Evolutionary conservation across 2,888 invertebrate species (phyloP).

Genomic region (Scaptomyza flava): DNA sequence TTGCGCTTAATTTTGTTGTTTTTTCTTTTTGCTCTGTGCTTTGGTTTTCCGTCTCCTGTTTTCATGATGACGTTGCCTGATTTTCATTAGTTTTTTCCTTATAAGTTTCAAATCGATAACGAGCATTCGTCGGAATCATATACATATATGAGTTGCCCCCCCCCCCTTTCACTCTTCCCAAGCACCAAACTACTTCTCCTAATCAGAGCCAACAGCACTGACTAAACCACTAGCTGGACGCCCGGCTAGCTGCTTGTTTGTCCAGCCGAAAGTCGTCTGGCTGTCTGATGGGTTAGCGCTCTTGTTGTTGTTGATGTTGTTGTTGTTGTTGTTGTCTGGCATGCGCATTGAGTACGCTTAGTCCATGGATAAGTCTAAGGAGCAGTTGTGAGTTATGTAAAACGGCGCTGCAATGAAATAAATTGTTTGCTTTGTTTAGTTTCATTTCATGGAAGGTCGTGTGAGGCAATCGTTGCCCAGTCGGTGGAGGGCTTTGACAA

Average conservation of each 20-base stretch:
- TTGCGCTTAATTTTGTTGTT: slow-evolving; percentile 38
- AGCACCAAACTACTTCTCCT: slow-evolving; percentile 15
- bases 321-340: slow-evolving; percentile 56
- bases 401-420: slow-evolving; percentile 73
- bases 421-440: slow-evolving; percentile 70
- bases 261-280: slow-evolving; percentile 2
- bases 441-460: slow-evolving; percentile 34
- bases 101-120: slow-evolving; percentile 81
- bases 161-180: slow-evolving; percentile 10
- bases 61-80: slow-evolving; percentile 76
- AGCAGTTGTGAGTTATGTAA: slow-evolving; percentile 79
- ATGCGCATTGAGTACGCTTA: slow-evolving; percentile 74
- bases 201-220: slow-evolving; percentile 22
- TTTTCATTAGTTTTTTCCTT: slow-evolving; percentile 81
- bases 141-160: slow-evolving; percentile 76
- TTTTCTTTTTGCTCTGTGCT: slow-evolving; percentile 27
- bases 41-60: slow-evolving; percentile 61
- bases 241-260: slow-evolving; percentile 13
- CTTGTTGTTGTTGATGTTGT: not conserved
- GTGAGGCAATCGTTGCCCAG: not conserved
- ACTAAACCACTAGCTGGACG: slow-evolving; percentile 19
- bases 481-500: slow-evolving; percentile 33
- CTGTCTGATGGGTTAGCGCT: slow-evolving; percentile 3
- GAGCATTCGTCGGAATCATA: slow-evolving; percentile 80
- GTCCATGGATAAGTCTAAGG: slow-evolving; percentile 59